Evolutionary conservation across 2,797 vertebrate species (phyloP).

Genomic region (Helostoma temminkii): DNA sequence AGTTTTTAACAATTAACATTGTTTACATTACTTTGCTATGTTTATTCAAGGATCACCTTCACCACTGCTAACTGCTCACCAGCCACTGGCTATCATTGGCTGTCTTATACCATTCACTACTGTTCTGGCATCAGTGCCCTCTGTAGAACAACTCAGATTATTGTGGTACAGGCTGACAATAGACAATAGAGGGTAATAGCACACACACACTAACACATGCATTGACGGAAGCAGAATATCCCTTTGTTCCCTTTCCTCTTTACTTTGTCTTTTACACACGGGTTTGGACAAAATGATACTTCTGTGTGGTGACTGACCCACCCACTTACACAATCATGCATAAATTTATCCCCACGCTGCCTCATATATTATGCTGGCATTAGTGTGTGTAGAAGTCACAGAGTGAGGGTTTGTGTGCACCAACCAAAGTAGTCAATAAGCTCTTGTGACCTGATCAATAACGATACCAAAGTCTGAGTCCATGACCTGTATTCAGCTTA

Average conservation of each 20-base stretch:
- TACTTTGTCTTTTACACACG: slow-evolving; percentile 45
- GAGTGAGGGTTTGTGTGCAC: slow-evolving; percentile 41
- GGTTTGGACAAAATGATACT: slow-evolving; percentile 53
- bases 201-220: slow-evolving; percentile 17
- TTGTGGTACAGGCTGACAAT: slow-evolving; percentile 67
- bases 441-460: slow-evolving; percentile 75
- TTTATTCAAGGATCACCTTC: not conserved
- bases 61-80: not conserved
- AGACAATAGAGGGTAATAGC: slow-evolving; percentile 70
- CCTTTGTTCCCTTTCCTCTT: slow-evolving; percentile 65
- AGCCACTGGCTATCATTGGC: slow-evolving; percentile 8
- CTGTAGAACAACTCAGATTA: slow-evolving; percentile 54
- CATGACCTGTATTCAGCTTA: slow-evolving; percentile 77
- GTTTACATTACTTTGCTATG: too few relatives aligned
- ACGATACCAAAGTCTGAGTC: slow-evolving; percentile 63
- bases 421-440: slow-evolving; percentile 71
- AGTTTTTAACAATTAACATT: too few relatives aligned
- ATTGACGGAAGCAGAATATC: slow-evolving; percentile 43
- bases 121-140: slow-evolving; percentile 19
- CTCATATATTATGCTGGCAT: slow-evolving; percentile 34
- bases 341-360: slow-evolving; percentile 55
- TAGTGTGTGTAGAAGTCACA: slow-evolving; percentile 27
- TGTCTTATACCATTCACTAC: slow-evolving; percentile 49
- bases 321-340: slow-evolving; percentile 71
- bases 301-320: slow-evolving; percentile 54